Evolutionary conservation across 2,888 invertebrate genomes (phyloP), one percentile per base, ranked within the genome.

Genomic region (Chouioia cunea): DNA sequence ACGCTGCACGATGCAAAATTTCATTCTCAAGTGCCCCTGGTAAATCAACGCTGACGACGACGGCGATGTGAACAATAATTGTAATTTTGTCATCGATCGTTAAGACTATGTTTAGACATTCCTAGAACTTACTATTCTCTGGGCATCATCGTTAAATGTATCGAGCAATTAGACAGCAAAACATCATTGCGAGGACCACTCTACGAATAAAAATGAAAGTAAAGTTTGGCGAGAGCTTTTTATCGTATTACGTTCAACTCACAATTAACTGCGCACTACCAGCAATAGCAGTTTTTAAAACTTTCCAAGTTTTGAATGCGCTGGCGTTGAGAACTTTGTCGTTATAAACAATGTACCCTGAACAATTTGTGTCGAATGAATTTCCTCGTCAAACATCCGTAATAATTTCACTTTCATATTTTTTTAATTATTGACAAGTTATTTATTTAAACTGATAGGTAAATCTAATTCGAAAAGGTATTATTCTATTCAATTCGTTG

Each of bases 1-100:
- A n/a, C 2, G 52, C 57, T 14, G 71, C 57, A 43, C 47, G 64
- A 15, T 56, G 62, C 23, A 71, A 23, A n/a, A 71, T 62, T 62
- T 65, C 60, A 2, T 50, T 27, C n/a, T 62, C 47, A 10, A 71
- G 1, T 1, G 20, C 43, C 6, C n/a, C 14, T 8, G 60, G 43
- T 23, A 65, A 18, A 58, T 60, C 14, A 12, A 8, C 1, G 2
- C 20, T n/a, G 12, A 36, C 22, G n/a, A 2, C 20, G 15, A 50
- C n/a, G n/a, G n/a, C n/a, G n/a, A n/a, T n/a, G n/a, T 22, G 4
- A 58, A 27, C 48, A 56, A 27, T n/a, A 65, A 2, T 52, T 12
- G 16, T 16, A 50, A 1, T 36, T 36, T 36, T 10, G 4, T 10
- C 36, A 36, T 6, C 12, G 36, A 36, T 4, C 27, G 3, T 3